phyloP scores from a whole-genome alignment of 2,113 vertebrate genomes.

The Pomatostomus ruficeps region DNA sequence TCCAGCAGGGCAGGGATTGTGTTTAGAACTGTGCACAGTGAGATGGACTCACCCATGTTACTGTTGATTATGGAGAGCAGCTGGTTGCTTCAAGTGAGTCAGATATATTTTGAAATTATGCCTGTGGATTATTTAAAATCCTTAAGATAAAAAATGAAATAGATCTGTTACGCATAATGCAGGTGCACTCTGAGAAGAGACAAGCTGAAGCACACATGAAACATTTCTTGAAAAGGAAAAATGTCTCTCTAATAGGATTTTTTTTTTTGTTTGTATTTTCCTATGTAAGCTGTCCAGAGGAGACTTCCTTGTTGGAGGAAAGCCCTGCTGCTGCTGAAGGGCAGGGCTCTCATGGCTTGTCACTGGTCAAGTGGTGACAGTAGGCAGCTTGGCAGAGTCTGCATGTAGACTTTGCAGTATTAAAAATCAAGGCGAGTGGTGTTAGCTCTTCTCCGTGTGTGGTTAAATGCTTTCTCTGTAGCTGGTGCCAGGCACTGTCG shows the following conservation, averaged over 20 bases:
- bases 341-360: not conserved
- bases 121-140: not conserved
- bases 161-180: not conserved
- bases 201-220: not conserved
- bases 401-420: not conserved
- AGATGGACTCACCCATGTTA: not conserved
- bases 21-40: not conserved
- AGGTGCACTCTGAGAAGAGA: not conserved
- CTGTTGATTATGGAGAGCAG: not conserved
- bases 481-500: not conserved
- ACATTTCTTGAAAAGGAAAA: not conserved
- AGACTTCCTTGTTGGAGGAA: not conserved
- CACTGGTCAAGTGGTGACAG: not conserved
- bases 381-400: not conserved
- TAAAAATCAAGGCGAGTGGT: not conserved
- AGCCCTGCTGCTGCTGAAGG: not conserved
- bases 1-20: not conserved
- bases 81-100: not conserved
- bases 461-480: slow-evolving; percentile 17
- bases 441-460: slow-evolving; percentile 9
- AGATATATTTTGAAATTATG: not conserved
- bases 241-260: not conserved
- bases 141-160: not conserved
- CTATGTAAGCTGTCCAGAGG: not conserved
- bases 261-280: not conserved